These are phyloP conservation scores for Agonopterix heracliana DNA, from an alignment of 2,888 invertebrate genomes.

Conservation along the genomic window DNA sequence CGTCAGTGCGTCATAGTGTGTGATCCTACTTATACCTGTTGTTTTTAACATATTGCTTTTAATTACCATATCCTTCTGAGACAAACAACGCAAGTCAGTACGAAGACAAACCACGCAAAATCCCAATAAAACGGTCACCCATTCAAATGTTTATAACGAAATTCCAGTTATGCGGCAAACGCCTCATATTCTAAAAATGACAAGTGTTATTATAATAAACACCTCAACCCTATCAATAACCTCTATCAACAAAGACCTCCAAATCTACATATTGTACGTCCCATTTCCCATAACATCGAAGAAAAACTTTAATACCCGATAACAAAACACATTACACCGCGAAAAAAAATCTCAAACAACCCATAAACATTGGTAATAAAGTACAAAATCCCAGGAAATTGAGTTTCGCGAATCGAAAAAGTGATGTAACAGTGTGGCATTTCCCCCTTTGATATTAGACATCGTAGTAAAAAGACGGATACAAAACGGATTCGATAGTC, in stretches of 20 bases:
- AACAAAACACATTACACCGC: conserved; percentile 4
- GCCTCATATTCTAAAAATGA: no score
- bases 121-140: no score
- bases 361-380: conserved; percentile 9
- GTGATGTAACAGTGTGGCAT: conserved; percentile 3
- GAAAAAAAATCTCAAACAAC: conserved; percentile 1
- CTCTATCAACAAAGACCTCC: conserved; percentile 8
- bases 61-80: no score
- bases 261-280: conserved; percentile 59
- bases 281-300: conserved; percentile 43
- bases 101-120: no score
- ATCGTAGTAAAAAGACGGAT: conserved; percentile 21
- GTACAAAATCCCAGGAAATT: conserved; percentile 9
- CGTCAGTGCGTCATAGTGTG: no score
- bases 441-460: conserved; percentile 24
- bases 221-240: neutral
- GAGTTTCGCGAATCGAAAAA: conserved; percentile 4
- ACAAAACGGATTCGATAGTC: conserved; percentile 23
- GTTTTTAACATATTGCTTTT: no score
- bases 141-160: no score
- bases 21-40: no score
- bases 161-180: no score
- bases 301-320: conserved; percentile 25
- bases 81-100: no score
- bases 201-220: no score